Base-by-base conservation (phyloP, 2,888 invertebrate species). In the Capitulum mitella region DNA sequence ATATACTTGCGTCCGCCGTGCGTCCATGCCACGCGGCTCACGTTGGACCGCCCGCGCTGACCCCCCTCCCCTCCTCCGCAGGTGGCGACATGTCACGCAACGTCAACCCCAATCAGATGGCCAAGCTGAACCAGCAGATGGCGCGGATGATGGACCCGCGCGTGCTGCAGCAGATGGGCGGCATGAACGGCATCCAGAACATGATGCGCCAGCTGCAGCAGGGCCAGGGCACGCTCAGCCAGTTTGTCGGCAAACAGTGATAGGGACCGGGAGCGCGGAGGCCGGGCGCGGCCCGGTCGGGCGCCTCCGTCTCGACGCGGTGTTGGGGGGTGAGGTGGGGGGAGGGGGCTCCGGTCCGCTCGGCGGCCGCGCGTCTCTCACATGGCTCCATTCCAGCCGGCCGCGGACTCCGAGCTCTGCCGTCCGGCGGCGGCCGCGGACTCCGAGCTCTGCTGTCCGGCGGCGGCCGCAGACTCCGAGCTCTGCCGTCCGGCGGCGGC, bases 91-190 rank as follows among this genome's bases (percentile, higher is more conserved):
- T 98, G 92, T 92, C 95, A 6, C 98, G 98, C 87, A 99, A 99
- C 87, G 97, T 99, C 0, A 99, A 99, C 87, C 97, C 95, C 82
- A 92, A 92, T 54, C 98, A 99, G 88, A 98, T 99, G 97, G 95
- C 96, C 0, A 98, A 98, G 87, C 89, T 99, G 19, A 98, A 99
- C 87, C 97, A 98, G 86, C 98, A 99, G 88, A 98, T 99, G 97
- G 98, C 98, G 12, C 97, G 95, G 87, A 98, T 99, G 97, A 99
- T 99, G 93, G 99, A 99, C 87, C 99, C 99, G 0, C 89, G 97
- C 80, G 95, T 99, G 82, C 88, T 99, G 78, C 97, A 98, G 84
- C 98, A 99, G 85, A 92, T 92, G 91, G 92, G 98, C 83, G 98
- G 98, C 40, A 95, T 98, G 91, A 90, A 92, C 34, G 98, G 98